Base-by-base conservation (phyloP, 2,888 invertebrate species). In the Cephonodes hylas region DNA sequence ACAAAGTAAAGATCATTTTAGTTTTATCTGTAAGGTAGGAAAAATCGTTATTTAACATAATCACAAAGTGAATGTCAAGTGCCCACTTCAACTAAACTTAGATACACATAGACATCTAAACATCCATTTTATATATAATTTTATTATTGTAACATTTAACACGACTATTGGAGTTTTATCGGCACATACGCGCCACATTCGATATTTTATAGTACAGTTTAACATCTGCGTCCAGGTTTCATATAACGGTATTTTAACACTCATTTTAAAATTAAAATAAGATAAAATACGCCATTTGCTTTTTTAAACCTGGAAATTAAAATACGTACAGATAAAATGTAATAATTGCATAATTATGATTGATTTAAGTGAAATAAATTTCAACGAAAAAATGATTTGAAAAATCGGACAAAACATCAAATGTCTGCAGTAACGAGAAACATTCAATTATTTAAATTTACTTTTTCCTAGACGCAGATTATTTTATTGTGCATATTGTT, bases 401-500 rank as follows among this genome's bases (percentile, higher is more conserved):
- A 38, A 38, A 38, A n/a, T n/a, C 13, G 13, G n/a, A n/a, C 13
- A 38, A 38, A 3, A 4, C n/a, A 38, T 38, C 4, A n/a, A n/a
- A 38, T 4, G 3, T 8, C 31, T 13, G 34, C 34, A 34, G 3
- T 13, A 38, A 38, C 3, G 2, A n/a, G 3, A 18, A 22, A 44
- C 44, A 20, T 44, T 44, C 18, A 44, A 20, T 44, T 44, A 8
- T 20, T 44, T 44, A 44, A 44, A 44, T 18, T 44, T 6, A 5
- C 8, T 0, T 22, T 13, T 46, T 23, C 31, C 53, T 18, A 20
- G 31, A 60, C 46, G 23, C 42, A 58, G 58, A 42, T 31, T 45
- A 45, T 34, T 13, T 53, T 42, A 48, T 44, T 45, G 18, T 60
- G 66, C 60, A 59, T 44, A 42, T 71, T 71, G 66, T 65, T 70